Conservation (phyloP, 2,113 vertebrate genomes). For the Pseudonaja textilis region DNA sequence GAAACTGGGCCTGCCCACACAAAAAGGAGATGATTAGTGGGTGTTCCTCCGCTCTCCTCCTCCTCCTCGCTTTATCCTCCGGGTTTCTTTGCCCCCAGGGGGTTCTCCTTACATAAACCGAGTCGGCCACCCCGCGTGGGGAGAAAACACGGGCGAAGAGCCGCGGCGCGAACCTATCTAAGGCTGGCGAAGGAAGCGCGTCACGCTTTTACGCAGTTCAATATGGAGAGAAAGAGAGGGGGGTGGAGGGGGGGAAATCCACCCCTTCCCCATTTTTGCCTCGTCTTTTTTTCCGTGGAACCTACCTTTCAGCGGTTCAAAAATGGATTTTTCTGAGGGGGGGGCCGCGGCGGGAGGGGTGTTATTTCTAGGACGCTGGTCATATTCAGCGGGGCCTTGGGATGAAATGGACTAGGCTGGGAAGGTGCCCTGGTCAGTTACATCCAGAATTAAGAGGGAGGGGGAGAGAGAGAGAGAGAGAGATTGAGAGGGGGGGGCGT, state of each 20-base stretch:
- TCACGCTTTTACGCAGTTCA: not conserved
- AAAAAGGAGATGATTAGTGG: not conserved
- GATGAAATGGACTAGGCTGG: not conserved
- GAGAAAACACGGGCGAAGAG: not conserved
- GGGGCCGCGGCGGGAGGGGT: not conserved
- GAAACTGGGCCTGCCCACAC: not conserved
- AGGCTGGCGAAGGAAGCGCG: not conserved
- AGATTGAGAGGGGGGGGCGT: not conserved
- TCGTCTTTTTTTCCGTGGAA: not conserved
- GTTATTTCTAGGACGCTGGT: not conserved
- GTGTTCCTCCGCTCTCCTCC: not conserved
- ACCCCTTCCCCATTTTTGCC: not conserved
- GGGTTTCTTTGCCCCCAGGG: not conserved
- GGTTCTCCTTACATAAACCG: not conserved
- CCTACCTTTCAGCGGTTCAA: not conserved
- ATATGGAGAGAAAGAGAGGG: not conserved
- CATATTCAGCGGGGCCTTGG: not conserved
- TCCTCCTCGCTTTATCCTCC: not conserved
- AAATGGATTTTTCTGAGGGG: not conserved
- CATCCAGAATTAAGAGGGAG: not conserved
- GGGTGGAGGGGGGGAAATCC: fast-evolving
- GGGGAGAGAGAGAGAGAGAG: fast-evolving
- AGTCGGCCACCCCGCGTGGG: not conserved
- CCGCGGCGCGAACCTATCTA: not conserved
- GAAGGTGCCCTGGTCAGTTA: not conserved